These are phyloP conservation scores for Apoderus coryli DNA, from an alignment of 2,888 invertebrate species.

Conservation along the genomic window DNA sequence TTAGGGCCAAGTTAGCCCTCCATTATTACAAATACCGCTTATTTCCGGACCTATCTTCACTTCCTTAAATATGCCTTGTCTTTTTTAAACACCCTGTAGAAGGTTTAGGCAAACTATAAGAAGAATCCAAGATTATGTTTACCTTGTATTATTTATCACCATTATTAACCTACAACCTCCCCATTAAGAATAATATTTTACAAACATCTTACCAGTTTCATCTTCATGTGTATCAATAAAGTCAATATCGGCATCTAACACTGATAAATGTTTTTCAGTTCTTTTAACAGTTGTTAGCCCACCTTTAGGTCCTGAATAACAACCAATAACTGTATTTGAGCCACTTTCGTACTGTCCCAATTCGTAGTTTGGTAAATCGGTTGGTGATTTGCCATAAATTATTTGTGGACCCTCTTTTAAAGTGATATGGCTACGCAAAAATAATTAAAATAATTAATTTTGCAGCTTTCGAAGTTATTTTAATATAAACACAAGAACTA, in stretches of 20 bases:
- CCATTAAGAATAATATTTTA: no score
- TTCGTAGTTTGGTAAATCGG: constrained; percentile 51
- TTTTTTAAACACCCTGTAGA: no score
- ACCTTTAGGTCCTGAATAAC: constrained; percentile 69
- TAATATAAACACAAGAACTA: no score
- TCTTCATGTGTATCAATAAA: constrained; percentile 46
- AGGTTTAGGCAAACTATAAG: no score
- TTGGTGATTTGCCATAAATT: constrained; percentile 54
- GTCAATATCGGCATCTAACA: constrained; percentile 53
- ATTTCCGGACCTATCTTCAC: no score
- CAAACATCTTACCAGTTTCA: constrained; percentile 23
- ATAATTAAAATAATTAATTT: constrained; percentile 3
- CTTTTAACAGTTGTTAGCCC: constrained; percentile 62
- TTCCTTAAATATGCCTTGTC: no score
- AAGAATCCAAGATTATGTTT: no score
- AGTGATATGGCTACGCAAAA: constrained; percentile 24
- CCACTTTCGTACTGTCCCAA: constrained; percentile 39
- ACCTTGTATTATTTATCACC: no score
- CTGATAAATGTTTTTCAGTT: constrained; percentile 48
- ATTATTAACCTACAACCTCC: no score
- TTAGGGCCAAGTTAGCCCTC: no score
- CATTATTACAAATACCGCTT: no score
- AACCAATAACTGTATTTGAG: constrained; percentile 45
- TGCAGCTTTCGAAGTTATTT: neutral
- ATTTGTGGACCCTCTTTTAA: constrained; percentile 40